phyloP scores from a whole-genome alignment of 2,888 invertebrate species.

The Himalopsyche japonica region DNA sequence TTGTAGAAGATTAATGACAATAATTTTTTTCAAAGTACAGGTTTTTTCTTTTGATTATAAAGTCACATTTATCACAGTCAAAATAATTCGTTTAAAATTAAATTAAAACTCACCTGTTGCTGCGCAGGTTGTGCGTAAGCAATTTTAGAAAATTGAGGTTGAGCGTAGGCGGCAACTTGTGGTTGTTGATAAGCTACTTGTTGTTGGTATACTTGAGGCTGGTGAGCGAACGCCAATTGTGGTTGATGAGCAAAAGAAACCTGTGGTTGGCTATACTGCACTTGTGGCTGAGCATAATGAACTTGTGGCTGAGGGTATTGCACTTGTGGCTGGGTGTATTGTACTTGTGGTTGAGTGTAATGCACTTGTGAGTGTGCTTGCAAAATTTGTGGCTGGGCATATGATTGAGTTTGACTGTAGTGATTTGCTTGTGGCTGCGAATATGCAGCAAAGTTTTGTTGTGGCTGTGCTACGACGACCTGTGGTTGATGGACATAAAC shows the following conservation, averaged over 20 bases:
- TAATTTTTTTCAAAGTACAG: too few species aligned
- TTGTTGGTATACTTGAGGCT: conserved; percentile 13
- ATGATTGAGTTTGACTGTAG: conserved; percentile 26
- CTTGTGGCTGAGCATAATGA: conserved; percentile 17
- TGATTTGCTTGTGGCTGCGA: conserved; percentile 25
- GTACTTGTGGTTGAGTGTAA: conserved; percentile 17
- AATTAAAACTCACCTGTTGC: conserved; percentile 18
- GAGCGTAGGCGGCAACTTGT: conserved; percentile 10
- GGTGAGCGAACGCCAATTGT: neutral
- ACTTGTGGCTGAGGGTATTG: conserved; percentile 20
- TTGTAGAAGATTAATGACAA: too few species aligned
- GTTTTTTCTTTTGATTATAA: too few species aligned
- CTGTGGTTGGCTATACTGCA: neutral
- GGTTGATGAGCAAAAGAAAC: conserved; percentile 1
- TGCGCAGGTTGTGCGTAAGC: conserved; percentile 28
- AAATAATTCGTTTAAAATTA: neutral
- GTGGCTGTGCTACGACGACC: conserved; percentile 35
- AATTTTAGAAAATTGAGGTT: conserved; percentile 19
- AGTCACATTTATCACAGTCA: too few species aligned
- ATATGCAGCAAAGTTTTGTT: conserved; percentile 23
- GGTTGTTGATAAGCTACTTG: conserved; percentile 29
- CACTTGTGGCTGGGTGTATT: conserved; percentile 17
- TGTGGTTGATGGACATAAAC: conserved; percentile 34
- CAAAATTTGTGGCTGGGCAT: conserved; percentile 12
- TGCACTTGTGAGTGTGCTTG: conserved; percentile 5